These are phyloP conservation scores for Trachelus troglodyta DNA, from an alignment of 2,888 invertebrate species.

Conservation along the genomic window DNA sequence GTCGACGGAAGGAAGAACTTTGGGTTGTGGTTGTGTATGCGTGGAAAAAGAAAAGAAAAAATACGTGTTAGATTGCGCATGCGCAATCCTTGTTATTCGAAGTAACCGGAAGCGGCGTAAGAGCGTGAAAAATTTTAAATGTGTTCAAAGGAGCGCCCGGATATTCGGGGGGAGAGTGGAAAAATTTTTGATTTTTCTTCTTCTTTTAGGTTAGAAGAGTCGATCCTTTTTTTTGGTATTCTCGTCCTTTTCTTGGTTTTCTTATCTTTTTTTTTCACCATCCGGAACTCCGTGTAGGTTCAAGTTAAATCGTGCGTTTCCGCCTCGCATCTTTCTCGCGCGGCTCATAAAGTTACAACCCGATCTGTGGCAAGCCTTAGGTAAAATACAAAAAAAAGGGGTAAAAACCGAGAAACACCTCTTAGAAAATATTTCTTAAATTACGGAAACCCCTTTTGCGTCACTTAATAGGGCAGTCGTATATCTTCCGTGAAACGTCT, in stretches of 20 bases:
- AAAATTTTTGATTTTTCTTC: background rate
- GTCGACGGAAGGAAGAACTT: background rate
- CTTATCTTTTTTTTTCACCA: no score
- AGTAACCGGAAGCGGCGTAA: conserved; percentile 15
- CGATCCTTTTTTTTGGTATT: no score
- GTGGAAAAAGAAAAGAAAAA: conserved; percentile 16
- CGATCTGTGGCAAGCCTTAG: background rate
- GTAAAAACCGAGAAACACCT: no score
- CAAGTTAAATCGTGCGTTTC: no score
- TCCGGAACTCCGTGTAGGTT: no score
- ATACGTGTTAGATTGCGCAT: conserved; percentile 18
- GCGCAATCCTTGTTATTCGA: conserved; percentile 26
- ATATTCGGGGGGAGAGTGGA: conserved; percentile 9
- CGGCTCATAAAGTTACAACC: background rate
- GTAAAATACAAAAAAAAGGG: no score
- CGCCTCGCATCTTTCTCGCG: no score
- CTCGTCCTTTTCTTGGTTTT: no score
- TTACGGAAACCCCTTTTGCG: conserved; percentile 4
- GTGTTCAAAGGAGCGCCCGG: conserved; percentile 20
- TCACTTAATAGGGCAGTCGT: background rate
- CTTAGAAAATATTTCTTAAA: background rate
- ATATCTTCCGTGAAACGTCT: background rate
- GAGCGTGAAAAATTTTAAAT: conserved; percentile 5
- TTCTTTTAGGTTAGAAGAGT: no score
- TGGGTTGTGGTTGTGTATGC: conserved; percentile 10